A percentile compares a stretch with the other conserved stretches of the same genome.
These are phyloP conservation scores for Drosophila auraria DNA, from an alignment of 1,140 invertebrate species.

Conservation along the genomic window DNA sequence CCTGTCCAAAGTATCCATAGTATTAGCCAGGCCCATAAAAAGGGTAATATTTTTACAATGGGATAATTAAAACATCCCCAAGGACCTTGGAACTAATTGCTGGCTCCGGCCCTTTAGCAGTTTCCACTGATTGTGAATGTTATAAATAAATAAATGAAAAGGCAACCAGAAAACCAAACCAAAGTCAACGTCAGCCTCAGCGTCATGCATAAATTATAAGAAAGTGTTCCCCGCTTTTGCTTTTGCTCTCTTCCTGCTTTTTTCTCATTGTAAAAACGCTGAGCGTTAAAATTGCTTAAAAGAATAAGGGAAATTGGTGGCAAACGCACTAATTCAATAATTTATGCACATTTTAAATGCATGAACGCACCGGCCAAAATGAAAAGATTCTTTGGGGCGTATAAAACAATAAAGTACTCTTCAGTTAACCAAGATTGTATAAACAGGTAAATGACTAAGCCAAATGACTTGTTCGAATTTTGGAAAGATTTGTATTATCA, in stretches of 20 bases:
- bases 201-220: conserved; percentile 11
- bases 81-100: conserved; percentile 14
- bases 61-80: conserved; percentile 19
- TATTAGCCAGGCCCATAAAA: neutral
- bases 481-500: neutral
- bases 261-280: neutral
- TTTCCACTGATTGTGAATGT: conserved; percentile 17
- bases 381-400: neutral
- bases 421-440: neutral
- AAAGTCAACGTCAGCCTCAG: conserved; percentile 16
- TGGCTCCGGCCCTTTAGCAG: conserved; percentile 3
- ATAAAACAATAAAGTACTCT: no score
- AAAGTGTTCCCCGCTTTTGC: neutral
- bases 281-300: conserved; percentile 14
- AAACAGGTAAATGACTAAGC: neutral
- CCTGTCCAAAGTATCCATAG: no score
- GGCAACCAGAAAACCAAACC: conserved; percentile 15
- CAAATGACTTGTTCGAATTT: neutral
- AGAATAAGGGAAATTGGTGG: conserved; percentile 11
- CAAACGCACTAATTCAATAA: conserved; percentile 17
- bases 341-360: conserved; percentile 11
- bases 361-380: neutral
- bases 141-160: conserved; percentile 14
- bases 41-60: neutral
- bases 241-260: neutral